Base-by-base conservation (phyloP, 2,888 invertebrate genomes). In the Athrips mouffetella region DNA sequence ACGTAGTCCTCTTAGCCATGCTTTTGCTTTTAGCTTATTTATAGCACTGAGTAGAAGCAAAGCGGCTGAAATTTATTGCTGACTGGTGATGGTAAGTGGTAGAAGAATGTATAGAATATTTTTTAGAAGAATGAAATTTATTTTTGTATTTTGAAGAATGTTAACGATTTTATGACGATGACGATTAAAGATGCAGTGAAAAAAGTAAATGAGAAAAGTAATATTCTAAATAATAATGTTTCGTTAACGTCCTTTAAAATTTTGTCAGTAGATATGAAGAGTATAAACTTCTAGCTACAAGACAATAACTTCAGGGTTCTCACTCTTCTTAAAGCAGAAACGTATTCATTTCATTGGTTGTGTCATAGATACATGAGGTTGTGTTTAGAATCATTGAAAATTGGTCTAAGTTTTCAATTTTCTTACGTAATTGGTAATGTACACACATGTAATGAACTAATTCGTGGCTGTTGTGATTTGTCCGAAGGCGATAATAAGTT, bases 401-500 rank as follows among this genome's bases (percentile, higher is more conserved):
- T n/a, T n/a, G n/a, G n/a, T n/a, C n/a, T n/a, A n/a, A n/a, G n/a
- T n/a, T n/a, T n/a, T n/a, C n/a, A n/a, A n/a, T n/a, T n/a, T n/a
- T n/a, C n/a, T n/a, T n/a, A 8, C n/a, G 4, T 4, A 27, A 2
- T 10, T 27, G n/a, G 27, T 10, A 5, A 27, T 8, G 7, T 10
- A 27, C 10, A 27, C 7, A 27, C 2, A 27, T 27, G 23, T 18
- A 39, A 18, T 44, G 5, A 18, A 21, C 31, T 31, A 45, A 31
- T 18, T n/a, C 5, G 18, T 45, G 20, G 30, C 31, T 65, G 53
- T 70, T 78, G 65, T 80, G 70, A 71, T 86, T 85, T 86, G 76
- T 87, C 79, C 84, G 51, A 87, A 95, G 95, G 94, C 94, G 73
- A 89, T 92, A 89, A 91, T 95, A 89, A 92, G 90, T 84, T 93